Percentiles rank a stretch among this genome's conserved stretches.
These are phyloP conservation scores for Melanaphis sacchari DNA, from an alignment of 1,140 invertebrate species.

Conservation along the genomic window DNA sequence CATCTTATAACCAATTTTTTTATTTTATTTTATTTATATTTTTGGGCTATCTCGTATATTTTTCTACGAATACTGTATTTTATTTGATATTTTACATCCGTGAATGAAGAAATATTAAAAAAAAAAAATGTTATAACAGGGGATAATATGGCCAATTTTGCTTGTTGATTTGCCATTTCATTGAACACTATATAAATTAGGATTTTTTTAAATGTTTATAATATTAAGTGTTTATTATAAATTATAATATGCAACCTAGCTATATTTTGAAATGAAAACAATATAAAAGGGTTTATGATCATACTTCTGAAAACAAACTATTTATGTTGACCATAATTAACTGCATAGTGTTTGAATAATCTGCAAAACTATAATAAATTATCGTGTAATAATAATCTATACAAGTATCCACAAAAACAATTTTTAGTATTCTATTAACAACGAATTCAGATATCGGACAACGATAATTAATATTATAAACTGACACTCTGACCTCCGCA, in stretches of 20 bases:
- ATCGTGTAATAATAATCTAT: not conserved
- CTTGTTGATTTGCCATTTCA: not conserved
- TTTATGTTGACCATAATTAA: not conserved
- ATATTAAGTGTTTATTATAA: too few species aligned
- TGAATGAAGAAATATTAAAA: not conserved
- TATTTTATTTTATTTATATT: not conserved
- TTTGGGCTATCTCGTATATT: not conserved
- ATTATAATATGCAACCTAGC: not conserved
- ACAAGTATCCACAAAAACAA: not conserved
- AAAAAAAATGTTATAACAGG: not conserved
- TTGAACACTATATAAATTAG: not conserved
- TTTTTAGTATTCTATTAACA: not conserved
- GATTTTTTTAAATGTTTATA: too few species aligned
- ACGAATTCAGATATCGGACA: not conserved
- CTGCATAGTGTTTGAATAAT: not conserved
- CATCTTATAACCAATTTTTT: not conserved
- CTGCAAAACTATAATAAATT: not conserved
- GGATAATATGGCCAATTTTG: not conserved
- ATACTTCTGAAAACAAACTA: not conserved
- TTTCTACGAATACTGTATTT: not conserved
- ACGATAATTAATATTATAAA: not conserved
- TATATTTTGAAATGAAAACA: not conserved
- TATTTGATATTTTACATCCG: not conserved
- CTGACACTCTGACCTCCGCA: constrained; percentile 5
- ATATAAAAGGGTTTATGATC: not conserved